Percentiles rank a stretch among this genome's conserved stretches.
These are phyloP conservation scores for Creontiades dilutus DNA, from an alignment of 2,888 invertebrate species.

Conservation along the genomic window DNA sequence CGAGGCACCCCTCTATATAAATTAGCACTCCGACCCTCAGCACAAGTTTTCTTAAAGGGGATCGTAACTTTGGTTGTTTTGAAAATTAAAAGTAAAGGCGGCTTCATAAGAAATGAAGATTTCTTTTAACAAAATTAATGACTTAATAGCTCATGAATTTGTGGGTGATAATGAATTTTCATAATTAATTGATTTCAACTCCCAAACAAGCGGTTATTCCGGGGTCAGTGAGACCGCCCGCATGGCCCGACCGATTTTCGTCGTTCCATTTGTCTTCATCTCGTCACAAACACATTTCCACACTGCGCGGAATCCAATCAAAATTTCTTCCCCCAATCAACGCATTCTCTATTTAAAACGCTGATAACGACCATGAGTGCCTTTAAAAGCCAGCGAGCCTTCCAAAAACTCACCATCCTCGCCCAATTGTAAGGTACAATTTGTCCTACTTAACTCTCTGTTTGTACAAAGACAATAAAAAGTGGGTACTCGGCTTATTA, in stretches of 20 bases:
- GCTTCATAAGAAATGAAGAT: too few species aligned
- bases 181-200: too few species aligned
- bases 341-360: not conserved
- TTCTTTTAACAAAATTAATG: too few species aligned
- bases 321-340: not conserved
- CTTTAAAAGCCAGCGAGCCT: not conserved
- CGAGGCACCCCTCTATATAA: too few species aligned
- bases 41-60: too few species aligned
- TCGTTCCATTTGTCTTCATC: not conserved
- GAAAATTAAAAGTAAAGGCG: too few species aligned
- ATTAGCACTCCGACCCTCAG: too few species aligned
- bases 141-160: too few species aligned
- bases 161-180: too few species aligned
- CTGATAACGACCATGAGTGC: not conserved
- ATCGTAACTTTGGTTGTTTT: too few species aligned
- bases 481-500: slow-evolving; percentile 22
- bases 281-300: not conserved
- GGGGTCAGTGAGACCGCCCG: not conserved
- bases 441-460: slow-evolving; percentile 14
- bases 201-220: too few species aligned
- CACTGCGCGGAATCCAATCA: not conserved
- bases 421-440: slow-evolving; percentile 1
- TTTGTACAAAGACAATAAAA: not conserved
- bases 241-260: not conserved
- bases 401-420: not conserved